Evolutionary conservation across 2,113 vertebrate species (phyloP), one percentile per base, ranked within the genome.

Genomic region (Zootoca vivipara): DNA sequence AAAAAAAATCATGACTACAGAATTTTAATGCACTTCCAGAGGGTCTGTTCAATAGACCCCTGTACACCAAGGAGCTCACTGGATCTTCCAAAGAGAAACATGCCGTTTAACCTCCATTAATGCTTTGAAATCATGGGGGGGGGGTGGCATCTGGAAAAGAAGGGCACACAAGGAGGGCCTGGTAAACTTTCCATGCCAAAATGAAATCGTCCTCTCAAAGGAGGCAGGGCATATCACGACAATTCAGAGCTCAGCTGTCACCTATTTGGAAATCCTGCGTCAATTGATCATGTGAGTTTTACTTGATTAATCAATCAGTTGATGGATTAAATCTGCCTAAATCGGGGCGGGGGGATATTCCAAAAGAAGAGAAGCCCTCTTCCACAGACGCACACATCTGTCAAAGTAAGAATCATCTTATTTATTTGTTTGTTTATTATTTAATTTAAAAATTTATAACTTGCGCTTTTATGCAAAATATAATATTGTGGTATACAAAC

Each of bases 1-100:
- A 81, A 46, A 81, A 56, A 9, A 81, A 82, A 83, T 77, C 22
- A 35, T 26, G 13, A 24, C 86, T 4, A 52, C 79, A 38, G 62
- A 67, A 88, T 56, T 83, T 78, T 88, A 88, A 88, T 83, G 40
- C 40, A 56, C 38, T 62, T 18, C 80, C 33, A 1, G 87, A 77
- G 80, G 7, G n/a, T 30, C 52, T 7, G 7, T 56, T 83, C n/a
- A 65, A 83, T 75, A 35, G 40, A 56, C 30, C 62, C 35, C 22
- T 9, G n/a, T 28, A 75, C 22, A 20, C 12, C n/a, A 28, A 62
- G 30, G 40, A 77, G 8, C 18, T 22, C 56, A 5, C 7, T 5
- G 20, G 38, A 40, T 40, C 56, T 30, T 73, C 3, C 3, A 33
- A 13, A 73, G 0, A 18, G 52, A 52, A 35, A 28, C 2, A 1